These are phyloP conservation scores for Odobenus rosmarus DNA, from an alignment of 2,113 vertebrate species.

Conservation along the genomic window DNA sequence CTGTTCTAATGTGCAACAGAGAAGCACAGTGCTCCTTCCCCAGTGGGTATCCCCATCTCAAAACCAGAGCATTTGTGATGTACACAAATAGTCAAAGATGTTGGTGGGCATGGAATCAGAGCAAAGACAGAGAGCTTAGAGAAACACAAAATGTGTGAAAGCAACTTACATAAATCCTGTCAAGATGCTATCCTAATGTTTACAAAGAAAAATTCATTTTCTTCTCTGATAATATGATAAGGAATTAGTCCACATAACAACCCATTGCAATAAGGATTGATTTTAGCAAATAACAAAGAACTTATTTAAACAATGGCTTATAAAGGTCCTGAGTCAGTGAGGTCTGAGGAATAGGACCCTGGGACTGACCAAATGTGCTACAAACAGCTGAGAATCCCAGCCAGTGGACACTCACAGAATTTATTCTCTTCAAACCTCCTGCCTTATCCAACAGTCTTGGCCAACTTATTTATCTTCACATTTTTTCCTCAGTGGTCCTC, in stretches of 20 bases:
- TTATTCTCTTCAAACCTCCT: neutral
- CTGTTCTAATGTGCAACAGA: neutral
- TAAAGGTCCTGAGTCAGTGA: neutral
- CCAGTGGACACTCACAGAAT: neutral
- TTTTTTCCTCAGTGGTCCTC: neutral
- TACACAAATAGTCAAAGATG: neutral
- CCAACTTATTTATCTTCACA: no score
- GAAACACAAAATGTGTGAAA: neutral
- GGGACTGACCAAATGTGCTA: neutral
- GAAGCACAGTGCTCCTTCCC: neutral
- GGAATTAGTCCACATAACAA: neutral
- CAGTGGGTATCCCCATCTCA: neutral
- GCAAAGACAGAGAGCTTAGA: neutral
- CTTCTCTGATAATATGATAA: neutral
- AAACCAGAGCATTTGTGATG: neutral
- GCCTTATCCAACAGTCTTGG: fast-evolving
- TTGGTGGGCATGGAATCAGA: neutral
- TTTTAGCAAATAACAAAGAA: neutral
- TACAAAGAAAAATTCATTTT: neutral
- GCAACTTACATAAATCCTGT: neutral
- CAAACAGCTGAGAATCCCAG: neutral
- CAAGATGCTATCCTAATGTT: neutral
- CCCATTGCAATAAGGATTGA: neutral
- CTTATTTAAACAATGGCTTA: neutral
- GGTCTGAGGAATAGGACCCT: neutral